Conservation (phyloP, 2,888 invertebrate species). For the Tethea ocularis region DNA sequence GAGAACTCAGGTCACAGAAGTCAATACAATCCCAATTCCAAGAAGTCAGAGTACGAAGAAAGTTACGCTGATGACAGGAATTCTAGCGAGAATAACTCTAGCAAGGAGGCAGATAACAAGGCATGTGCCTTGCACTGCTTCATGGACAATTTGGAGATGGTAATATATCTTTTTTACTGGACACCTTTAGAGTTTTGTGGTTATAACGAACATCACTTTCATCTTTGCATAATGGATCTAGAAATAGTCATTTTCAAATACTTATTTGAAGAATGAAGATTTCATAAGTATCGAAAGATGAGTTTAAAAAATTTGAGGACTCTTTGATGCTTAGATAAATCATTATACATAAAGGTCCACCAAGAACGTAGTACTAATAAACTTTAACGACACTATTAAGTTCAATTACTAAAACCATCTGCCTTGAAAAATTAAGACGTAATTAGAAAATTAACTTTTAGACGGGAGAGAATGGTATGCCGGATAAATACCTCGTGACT, state of each 20-base stretch:
- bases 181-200: too few relatives aligned
- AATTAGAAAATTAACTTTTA: constrained; percentile 41
- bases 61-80: constrained; percentile 50
- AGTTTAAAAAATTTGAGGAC: neutral
- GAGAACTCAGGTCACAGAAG: constrained; percentile 73
- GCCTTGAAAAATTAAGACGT: constrained; percentile 14
- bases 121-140: constrained; percentile 88
- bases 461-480: constrained; percentile 85
- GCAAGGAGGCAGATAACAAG: constrained; percentile 50
- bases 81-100: constrained; percentile 52
- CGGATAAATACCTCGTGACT: constrained; percentile 86
- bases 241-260: too few relatives aligned
- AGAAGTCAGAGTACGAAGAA: constrained; percentile 47
- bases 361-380: neutral
- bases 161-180: too few relatives aligned
- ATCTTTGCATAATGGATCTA: too few relatives aligned
- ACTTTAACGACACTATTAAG: neutral
- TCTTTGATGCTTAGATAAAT: too few relatives aligned
- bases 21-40: constrained; percentile 71
- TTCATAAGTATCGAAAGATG: too few relatives aligned
- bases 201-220: too few relatives aligned
- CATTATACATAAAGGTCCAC: neutral
- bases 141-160: constrained; percentile 87
- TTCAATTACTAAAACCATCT: constrained; percentile 1
- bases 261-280: too few relatives aligned